phyloP scores from a whole-genome alignment of 2,888 invertebrate genomes.

The Sesamia inferens region DNA sequence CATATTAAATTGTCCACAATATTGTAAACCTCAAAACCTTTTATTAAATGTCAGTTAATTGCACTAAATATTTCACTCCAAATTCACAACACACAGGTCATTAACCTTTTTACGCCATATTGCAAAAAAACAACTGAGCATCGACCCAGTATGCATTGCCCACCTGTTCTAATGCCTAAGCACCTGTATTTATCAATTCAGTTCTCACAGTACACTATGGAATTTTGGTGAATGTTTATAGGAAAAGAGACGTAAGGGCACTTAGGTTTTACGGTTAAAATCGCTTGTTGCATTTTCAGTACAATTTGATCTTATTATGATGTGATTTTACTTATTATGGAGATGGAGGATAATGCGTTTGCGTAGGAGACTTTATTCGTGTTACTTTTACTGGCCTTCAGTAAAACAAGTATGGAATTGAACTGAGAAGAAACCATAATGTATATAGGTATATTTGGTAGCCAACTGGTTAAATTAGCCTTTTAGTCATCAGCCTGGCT shows the following conservation, averaged over 20 bases:
- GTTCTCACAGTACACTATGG: constrained; percentile 19
- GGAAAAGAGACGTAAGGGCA: neutral
- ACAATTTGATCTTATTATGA: constrained; percentile 1
- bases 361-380: constrained; percentile 35
- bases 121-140: neutral
- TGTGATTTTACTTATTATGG: constrained; percentile 17
- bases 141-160: neutral
- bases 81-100: neutral
- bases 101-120: constrained; percentile 10
- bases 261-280: neutral
- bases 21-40: too few species aligned
- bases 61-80: too few species aligned
- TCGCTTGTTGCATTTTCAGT: neutral
- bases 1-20: too few species aligned
- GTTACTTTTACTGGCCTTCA: constrained; percentile 45
- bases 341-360: constrained; percentile 29
- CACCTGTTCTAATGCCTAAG: constrained; percentile 11
- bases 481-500: too few species aligned
- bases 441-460: too few species aligned
- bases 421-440: too few species aligned
- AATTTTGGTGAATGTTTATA: neutral
- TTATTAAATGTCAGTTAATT: too few species aligned
- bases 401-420: constrained; percentile 27
- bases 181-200: neutral
- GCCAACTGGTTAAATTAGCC: too few species aligned